These are phyloP conservation scores for Gobionotothen gibberifrons DNA, from an alignment of 2,797 vertebrate genomes.

Conservation along the genomic window DNA sequence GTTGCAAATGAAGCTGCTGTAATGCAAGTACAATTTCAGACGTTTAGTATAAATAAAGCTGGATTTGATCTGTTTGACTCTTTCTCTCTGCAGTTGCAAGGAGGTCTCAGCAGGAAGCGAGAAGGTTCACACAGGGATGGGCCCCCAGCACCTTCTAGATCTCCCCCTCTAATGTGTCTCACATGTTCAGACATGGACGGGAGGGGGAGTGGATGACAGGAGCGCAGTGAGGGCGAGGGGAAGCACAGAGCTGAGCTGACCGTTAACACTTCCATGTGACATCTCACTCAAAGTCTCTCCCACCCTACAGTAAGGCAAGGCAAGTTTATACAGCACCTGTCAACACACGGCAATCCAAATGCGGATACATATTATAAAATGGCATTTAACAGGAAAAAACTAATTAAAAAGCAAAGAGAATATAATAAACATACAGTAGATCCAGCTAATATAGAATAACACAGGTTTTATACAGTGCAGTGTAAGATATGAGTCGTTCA, in stretches of 20 bases:
- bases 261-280: background rate
- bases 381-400: no score
- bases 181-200: constrained; percentile 37
- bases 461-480: no score
- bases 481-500: no score
- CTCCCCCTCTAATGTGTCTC: background rate
- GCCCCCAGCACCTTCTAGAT: background rate
- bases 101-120: constrained; percentile 28
- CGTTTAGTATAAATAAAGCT: no score
- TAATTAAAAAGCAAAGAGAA: no score
- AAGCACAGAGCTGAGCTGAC: background rate
- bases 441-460: no score
- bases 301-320: constrained; percentile 61
- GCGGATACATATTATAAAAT: no score
- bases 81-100: constrained; percentile 56
- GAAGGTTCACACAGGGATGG: constrained; percentile 45
- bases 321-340: constrained; percentile 5
- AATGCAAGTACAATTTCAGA: no score
- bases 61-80: background rate
- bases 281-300: constrained; percentile 34
- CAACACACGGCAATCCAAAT: no score
- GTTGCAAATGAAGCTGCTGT: no score
- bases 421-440: no score
- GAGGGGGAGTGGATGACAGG: constrained; percentile 52
- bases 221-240: background rate